Percentiles rank a stretch among this genome's conserved stretches.
phyloP scores from a whole-genome alignment of 2,113 vertebrate genomes.

The Anoplopoma fimbria region DNA sequence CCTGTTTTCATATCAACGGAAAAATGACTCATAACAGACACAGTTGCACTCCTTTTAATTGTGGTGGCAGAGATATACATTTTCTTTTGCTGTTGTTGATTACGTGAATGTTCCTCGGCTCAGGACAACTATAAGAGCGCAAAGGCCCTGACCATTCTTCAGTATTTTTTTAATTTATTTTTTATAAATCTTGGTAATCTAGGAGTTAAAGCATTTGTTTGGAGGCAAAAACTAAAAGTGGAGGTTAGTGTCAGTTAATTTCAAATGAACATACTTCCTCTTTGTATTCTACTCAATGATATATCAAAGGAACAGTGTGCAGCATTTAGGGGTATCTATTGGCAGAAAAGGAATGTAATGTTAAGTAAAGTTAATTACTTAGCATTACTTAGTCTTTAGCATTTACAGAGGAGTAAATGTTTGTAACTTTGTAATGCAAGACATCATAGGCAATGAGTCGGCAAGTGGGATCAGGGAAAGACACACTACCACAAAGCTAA shows the following conservation, averaged over 20 bases:
- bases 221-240: not conserved
- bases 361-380: no score
- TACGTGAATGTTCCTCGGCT: not conserved
- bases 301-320: not conserved
- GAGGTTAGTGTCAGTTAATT: not conserved
- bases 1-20: constrained; percentile 20
- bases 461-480: not conserved
- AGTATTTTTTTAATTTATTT: not conserved
- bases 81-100: not conserved
- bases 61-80: not conserved
- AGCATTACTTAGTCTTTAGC: not conserved
- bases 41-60: not conserved
- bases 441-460: not conserved
- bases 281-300: not conserved
- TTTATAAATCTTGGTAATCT: not conserved
- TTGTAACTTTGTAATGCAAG: not conserved
- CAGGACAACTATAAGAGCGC: not conserved
- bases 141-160: not conserved
- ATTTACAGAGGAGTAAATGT: not conserved
- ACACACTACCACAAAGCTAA: not conserved
- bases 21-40: not conserved
- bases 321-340: no score
- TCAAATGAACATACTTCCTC: not conserved
- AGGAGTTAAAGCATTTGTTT: not conserved
- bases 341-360: not conserved